phyloP scores from a whole-genome alignment of 2,888 invertebrate species.

The Drosophila atripex region DNA sequence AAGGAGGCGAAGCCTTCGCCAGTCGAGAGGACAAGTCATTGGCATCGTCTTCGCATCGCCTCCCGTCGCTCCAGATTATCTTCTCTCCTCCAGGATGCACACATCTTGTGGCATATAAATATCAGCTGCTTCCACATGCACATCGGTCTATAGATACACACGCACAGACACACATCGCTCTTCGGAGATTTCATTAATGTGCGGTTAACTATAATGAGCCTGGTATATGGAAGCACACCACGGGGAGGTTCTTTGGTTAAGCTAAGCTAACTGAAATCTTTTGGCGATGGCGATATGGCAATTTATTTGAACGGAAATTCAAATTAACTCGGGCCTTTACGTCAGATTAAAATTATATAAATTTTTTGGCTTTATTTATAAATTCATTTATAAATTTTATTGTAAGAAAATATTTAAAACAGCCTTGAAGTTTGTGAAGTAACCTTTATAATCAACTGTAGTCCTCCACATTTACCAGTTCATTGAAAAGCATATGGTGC shows the following conservation, averaged over 20 bases:
- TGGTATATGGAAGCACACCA: conserved; percentile 22
- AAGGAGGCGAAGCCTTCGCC: conserved; percentile 4
- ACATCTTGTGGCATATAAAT: conserved; percentile 61
- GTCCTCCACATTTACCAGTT: conserved; percentile 10
- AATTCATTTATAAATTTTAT: too few species aligned
- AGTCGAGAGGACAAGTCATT: conserved; percentile 31
- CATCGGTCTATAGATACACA: conserved; percentile 17
- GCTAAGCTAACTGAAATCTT: conserved; percentile 31
- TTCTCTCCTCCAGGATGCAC: conserved; percentile 38
- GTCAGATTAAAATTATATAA: neutral
- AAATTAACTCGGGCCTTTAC: conserved; percentile 13
- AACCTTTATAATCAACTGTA: neutral
- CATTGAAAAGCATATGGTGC: conserved; percentile 25
- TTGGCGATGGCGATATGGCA: conserved; percentile 11
- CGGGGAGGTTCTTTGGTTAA: conserved; percentile 25
- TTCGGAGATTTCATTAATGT: conserved; percentile 72
- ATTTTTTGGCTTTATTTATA: neutral
- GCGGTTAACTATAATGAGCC: conserved; percentile 73
- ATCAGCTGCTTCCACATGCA: conserved; percentile 38
- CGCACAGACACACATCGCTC: conserved; percentile 20
- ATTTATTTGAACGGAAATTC: conserved; percentile 28
- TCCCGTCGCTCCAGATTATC: conserved; percentile 17
- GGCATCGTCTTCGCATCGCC: conserved; percentile 28
- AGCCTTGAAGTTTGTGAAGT: neutral
- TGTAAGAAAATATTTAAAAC: too few species aligned